Percentiles rank a stretch among this genome's conserved stretches.
Evolutionary conservation across 2,113 vertebrate species (phyloP).

Genomic region (Prunella fulvescens): DNA sequence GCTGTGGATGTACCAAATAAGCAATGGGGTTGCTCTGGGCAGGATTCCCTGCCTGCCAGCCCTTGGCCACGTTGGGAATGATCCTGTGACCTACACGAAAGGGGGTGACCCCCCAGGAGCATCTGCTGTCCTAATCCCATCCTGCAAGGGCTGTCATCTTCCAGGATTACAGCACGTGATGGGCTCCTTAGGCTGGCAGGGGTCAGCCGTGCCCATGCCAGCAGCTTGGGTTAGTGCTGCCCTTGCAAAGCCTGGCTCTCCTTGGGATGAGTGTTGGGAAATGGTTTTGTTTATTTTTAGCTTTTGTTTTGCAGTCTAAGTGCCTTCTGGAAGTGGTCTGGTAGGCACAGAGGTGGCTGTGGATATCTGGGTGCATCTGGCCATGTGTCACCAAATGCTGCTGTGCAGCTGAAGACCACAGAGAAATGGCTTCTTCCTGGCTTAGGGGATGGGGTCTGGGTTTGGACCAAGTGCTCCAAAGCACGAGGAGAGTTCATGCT

Average conservation of each 20-base stretch:
- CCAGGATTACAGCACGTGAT: rapidly evolving
- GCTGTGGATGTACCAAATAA: neutral
- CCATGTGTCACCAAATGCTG: neutral
- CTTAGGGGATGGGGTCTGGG: neutral
- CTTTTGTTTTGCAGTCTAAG: neutral
- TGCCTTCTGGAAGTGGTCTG: neutral
- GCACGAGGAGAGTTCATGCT: rapidly evolving
- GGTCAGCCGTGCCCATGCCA: neutral
- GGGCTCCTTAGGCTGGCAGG: neutral
- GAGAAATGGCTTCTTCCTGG: neutral
- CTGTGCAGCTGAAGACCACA: rapidly evolving
- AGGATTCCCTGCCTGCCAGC: neutral
- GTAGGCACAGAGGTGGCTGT: neutral
- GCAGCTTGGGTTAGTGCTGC: neutral
- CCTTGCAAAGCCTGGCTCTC: neutral
- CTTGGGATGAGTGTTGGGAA: neutral
- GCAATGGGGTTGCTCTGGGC: neutral
- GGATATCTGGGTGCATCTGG: neutral
- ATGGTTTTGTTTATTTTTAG: neutral
- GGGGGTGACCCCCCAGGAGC: neutral
- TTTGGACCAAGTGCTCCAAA: neutral
- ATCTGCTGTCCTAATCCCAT: neutral
- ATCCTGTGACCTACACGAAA: neutral
- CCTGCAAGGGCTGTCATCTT: neutral
- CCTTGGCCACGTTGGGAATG: rapidly evolving